Evolutionary conservation across 2,888 invertebrate species (phyloP), one percentile per base, ranked within the genome.

Genomic region (Palloptera scutellata): DNA sequence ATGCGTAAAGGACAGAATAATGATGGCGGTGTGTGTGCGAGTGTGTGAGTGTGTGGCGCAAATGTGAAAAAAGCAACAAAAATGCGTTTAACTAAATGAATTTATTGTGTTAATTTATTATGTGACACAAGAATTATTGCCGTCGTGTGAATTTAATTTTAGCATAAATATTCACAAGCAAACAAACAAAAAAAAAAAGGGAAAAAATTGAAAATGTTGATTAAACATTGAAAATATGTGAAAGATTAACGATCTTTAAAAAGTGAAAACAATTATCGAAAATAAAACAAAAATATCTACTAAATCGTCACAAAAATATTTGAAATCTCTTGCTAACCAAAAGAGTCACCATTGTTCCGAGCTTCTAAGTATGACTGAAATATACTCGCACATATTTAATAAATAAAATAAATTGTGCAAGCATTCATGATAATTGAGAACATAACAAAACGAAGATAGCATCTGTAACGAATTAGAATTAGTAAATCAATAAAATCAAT

Each of bases 41-140:
- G 19, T 17, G 19, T 19, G 41, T 13, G 40, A 53, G 17, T 51
- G 55, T 60, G 65, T n/a, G 51, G 19, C 17, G 11, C 15, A 40
- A 51, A 19, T 41, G 19, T 6, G 12, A 43, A 54, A 61, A 45
- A 15, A 48, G 57, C 43, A 43, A 40, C 57, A 53, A 53, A 53
- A 53, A 53, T 53, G 17, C 53, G 53, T 53, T 53, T 19, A 19
- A 30, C 30, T 30, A 30, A 53, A 53, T 53, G 53, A 78, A 78
- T 83, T 83, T 81, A 80, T 79, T 77, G 77, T 74, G 74, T 77
- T 79, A 77, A 83, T 82, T 79, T 79, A 79, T 82, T 76, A 76
- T 75, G 76, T 78, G 76, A 72, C 74, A 77, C 69, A 72, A 75
- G 74, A 75, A 73, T 69, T 76, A 74, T 74, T 73, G 75, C 72